Conservation (phyloP, 37 sponge, comb jelly and placozoan species). For the Spongilla lacustris region DNA sequence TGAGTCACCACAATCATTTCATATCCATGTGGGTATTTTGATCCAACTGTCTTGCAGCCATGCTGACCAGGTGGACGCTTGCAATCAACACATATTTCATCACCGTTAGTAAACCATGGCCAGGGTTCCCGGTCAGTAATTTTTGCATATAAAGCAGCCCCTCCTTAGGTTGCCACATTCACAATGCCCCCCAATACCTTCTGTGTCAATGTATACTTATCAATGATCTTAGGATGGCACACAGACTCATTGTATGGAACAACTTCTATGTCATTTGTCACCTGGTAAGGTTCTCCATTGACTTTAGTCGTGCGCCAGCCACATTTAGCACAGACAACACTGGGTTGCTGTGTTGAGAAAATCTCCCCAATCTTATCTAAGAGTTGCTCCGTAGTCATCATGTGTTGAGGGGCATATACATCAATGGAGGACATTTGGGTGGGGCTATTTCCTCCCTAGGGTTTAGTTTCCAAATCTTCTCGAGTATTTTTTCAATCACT, state of each 20-base stretch:
- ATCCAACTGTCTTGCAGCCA: neutral
- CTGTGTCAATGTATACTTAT: neutral
- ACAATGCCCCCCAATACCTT: neutral
- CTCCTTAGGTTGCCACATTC: neutral
- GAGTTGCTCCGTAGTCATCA: neutral
- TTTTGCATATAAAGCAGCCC: neutral
- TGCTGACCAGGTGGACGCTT: neutral
- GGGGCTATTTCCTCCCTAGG: neutral
- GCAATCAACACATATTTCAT: neutral
- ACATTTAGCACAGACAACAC: neutral
- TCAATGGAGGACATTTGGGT: neutral
- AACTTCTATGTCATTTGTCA: neutral
- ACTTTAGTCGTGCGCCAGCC: neutral
- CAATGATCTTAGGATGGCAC: neutral
- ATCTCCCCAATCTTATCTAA: neutral
- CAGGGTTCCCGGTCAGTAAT: neutral
- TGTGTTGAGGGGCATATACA: neutral
- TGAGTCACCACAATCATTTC: neutral
- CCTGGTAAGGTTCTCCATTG: neutral
- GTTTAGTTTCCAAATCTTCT: neutral
- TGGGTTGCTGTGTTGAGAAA: neutral
- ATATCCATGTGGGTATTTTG: neutral
- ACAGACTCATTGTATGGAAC: neutral
- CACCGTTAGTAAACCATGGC: neutral
- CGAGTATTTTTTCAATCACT: neutral